Conservation (phyloP, 1,140 invertebrate genomes). For the Cotesia vestalis region DNA sequence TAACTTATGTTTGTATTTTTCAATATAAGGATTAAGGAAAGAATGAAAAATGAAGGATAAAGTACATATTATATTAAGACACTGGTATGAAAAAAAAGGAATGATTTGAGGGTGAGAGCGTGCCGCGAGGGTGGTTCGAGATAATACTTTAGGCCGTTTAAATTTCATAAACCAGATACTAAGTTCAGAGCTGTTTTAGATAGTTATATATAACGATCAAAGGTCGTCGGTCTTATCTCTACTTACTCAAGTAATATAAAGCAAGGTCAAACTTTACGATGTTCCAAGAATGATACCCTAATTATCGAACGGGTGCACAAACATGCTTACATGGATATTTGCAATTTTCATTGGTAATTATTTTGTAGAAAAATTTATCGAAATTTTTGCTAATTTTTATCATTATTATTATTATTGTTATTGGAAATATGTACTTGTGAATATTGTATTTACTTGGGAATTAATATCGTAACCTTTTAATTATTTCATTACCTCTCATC, state of each 20-base stretch:
- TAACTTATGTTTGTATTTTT: too few species aligned
- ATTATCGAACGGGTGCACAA: background rate
- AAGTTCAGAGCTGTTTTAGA: background rate
- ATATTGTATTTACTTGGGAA: too few species aligned
- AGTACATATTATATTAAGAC: background rate
- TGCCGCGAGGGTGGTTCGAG: background rate
- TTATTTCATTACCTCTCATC: too few species aligned
- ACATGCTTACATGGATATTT: too few species aligned
- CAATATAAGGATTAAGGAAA: too few species aligned
- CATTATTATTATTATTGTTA: too few species aligned
- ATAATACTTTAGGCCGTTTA: background rate
- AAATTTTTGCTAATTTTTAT: too few species aligned
- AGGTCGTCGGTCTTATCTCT: conserved; percentile 8
- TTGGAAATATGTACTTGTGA: too few species aligned
- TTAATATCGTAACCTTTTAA: too few species aligned
- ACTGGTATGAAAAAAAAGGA: background rate
- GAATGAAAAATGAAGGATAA: too few species aligned
- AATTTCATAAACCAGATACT: background rate
- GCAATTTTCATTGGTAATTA: too few species aligned
- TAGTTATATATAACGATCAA: background rate
- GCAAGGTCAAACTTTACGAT: background rate
- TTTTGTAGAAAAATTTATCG: too few species aligned
- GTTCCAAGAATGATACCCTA: background rate
- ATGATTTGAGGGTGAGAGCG: background rate
- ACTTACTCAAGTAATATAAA: background rate